Evolutionary conservation across 2,113 vertebrate species (phyloP), one percentile per base, ranked within the genome.

Genomic region (Coptodon rendalli): DNA sequence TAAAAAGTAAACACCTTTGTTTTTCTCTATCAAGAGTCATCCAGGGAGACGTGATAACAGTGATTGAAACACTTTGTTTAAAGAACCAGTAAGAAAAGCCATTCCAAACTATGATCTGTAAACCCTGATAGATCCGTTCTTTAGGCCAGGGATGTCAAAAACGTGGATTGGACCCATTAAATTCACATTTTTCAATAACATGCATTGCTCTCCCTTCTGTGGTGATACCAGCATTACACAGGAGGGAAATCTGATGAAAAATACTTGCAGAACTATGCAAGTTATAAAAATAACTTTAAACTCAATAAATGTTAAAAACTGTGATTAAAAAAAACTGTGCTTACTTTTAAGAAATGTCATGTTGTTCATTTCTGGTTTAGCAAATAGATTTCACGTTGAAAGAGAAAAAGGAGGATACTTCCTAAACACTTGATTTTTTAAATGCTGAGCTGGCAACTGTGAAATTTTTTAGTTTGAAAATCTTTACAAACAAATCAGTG

Each of bases 1-100:
- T 94, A 87, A 90, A 93, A 94, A 94, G 92, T 94, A 95, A 95
- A 95, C 93, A 92, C 92, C 90, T 94, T 94, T 94, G 84, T 95
- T 95, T 91, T 92, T 57, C 45, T 85, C 80, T 52, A 89, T 90
- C 80, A 89, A 71, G 85, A 91, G 79, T 80, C 9, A 1, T 93
- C 89, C 91, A 93, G 14, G 48, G 91, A 88, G 90, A 91, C 54
- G 24, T 71, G 50, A 86, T 79, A 89, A 90, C 61, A 57, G 71
- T 14, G 53, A 50, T 19, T 80, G 82, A 52, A 89, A 80, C 52
- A 66, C 27, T 31, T 59, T 48, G n/a, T 31, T 38, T 38, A 81
- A 71, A 66, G 27, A 17, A 80, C 38, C 63, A n/a, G 86, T 85
- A 59, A 68, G 6, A 83, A 56, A 85, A 84, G 22, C 12, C 36